Evolutionary conservation across 2,113 vertebrate species (phyloP).

Genomic region (Ctenodactylus gundi): DNA sequence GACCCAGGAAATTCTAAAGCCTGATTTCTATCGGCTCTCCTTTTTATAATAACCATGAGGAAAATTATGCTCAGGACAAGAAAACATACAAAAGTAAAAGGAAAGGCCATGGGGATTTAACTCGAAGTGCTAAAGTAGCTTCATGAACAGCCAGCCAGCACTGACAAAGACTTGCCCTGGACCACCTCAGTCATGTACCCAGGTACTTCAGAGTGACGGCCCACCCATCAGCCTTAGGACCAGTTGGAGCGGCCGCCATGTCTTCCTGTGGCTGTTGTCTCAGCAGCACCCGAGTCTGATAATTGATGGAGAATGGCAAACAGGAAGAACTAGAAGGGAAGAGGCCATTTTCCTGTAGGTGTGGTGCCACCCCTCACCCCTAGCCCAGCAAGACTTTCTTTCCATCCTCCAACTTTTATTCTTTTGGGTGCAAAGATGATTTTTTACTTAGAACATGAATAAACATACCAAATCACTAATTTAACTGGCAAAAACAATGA

Average conservation of each 20-base stretch:
- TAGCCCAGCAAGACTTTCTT: background rate
- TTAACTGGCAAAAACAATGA: conserved; percentile 10
- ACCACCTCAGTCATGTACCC: background rate
- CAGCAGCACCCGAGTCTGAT: background rate
- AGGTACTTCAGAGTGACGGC: background rate
- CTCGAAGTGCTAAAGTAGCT: background rate
- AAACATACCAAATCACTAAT: conserved; percentile 23
- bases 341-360: background rate
- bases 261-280: background rate
- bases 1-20: background rate
- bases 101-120: background rate
- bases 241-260: too few species aligned
- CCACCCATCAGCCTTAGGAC: background rate
- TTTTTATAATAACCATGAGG: background rate
- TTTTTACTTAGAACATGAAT: conserved; percentile 37
- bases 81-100: background rate
- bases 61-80: background rate
- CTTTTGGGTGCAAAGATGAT: background rate
- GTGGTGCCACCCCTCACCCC: background rate
- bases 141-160: background rate
- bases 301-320: background rate
- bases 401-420: background rate
- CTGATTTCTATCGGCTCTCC: background rate
- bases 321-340: background rate
- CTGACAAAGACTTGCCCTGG: background rate